Conservation (phyloP, 2,113 vertebrate genomes). For the Ahaetulla prasina region DNA sequence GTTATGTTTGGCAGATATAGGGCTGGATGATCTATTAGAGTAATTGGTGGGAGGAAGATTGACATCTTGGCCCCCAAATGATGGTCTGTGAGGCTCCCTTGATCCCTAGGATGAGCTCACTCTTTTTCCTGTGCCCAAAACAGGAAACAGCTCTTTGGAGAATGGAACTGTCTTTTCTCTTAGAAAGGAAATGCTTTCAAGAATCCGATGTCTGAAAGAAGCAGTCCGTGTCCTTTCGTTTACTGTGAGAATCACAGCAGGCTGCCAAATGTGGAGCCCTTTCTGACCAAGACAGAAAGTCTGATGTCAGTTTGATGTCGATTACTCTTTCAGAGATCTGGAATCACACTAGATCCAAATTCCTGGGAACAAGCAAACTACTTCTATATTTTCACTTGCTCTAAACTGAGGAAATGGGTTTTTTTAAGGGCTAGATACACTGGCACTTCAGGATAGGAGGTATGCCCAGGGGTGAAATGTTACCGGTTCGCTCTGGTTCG, state of each 20-base stretch:
- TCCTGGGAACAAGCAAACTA: background rate
- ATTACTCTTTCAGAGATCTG: background rate
- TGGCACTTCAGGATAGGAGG: background rate
- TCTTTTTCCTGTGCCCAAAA: background rate
- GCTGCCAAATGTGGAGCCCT: background rate
- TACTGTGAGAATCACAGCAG: background rate
- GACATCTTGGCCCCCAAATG: background rate
- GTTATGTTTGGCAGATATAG: background rate
- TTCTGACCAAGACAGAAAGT: background rate
- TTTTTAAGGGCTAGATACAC: background rate
- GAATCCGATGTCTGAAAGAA: background rate
- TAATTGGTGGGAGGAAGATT: background rate
- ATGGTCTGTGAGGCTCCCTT: background rate
- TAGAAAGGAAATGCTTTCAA: background rate
- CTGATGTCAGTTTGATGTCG: background rate
- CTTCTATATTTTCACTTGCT: background rate
- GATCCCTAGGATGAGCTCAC: background rate
- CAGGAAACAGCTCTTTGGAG: background rate
- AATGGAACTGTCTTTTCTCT: background rate
- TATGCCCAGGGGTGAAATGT: background rate
- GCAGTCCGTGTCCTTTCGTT: background rate
- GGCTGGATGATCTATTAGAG: background rate
- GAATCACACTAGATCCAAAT: background rate
- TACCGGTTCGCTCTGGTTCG: no score
- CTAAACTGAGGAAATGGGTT: background rate